phyloP scores from a whole-genome alignment of 2,797 vertebrate genomes.

The Vireo griseus region DNA sequence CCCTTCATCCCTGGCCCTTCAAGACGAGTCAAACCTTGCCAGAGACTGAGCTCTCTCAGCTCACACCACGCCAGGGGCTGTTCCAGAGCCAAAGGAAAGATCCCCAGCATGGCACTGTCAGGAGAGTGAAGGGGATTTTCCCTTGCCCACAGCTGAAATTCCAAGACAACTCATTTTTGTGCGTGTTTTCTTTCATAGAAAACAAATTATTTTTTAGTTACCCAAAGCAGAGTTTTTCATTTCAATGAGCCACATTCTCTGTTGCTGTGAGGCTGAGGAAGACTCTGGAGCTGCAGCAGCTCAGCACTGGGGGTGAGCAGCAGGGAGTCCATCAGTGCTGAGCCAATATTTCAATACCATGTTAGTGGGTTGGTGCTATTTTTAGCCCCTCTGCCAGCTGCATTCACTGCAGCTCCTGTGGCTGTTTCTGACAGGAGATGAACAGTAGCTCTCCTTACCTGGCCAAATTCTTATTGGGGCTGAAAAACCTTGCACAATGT shows the following conservation, averaged over 20 bases:
- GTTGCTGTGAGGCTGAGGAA: not conserved
- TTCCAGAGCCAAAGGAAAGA: not conserved
- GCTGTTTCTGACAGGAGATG: not conserved
- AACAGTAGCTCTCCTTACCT: not conserved
- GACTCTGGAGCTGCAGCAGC: not conserved
- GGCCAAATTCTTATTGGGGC: not conserved
- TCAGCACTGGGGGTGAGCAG: not conserved
- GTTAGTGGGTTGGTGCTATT: not conserved
- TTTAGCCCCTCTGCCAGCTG: constrained; percentile 12
- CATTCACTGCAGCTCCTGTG: not conserved
- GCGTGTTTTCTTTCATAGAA: not conserved
- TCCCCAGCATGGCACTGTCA: not conserved
- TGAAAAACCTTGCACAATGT: fast-evolving
- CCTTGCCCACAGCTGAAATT: not conserved
- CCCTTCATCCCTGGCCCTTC: not conserved
- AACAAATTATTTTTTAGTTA: not conserved
- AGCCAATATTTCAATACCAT: constrained; percentile 9
- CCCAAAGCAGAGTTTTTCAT: not conserved
- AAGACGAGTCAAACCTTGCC: not conserved
- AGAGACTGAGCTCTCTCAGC: not conserved
- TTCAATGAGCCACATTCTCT: not conserved
- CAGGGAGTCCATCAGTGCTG: constrained; percentile 4
- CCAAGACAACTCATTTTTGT: not conserved
- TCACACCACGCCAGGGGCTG: fast-evolving
- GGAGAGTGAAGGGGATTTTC: not conserved